Evolutionary conservation across 2,888 invertebrate species (phyloP).

Genomic region (Mimumesa dahlbomi): DNA sequence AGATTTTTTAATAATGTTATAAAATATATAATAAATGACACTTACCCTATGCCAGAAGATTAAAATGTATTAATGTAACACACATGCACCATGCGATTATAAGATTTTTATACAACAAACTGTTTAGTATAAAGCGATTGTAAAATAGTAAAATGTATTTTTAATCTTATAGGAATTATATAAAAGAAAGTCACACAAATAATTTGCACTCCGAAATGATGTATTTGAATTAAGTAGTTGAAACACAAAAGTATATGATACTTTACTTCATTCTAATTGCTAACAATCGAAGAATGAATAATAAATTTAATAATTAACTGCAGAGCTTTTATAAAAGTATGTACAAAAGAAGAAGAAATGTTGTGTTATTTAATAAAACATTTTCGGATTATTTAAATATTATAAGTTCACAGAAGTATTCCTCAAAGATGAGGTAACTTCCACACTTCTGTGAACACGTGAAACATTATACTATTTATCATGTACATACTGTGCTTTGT

Average conservation of each 20-base stretch:
- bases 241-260: slow-evolving; percentile 24
- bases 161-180: slow-evolving; percentile 2
- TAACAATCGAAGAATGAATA: neutral
- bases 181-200: slow-evolving; percentile 5
- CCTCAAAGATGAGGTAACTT: neutral
- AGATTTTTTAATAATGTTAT: neutral
- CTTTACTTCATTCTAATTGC: slow-evolving; percentile 3
- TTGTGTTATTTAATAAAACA: neutral
- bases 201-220: slow-evolving; percentile 7
- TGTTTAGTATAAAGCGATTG: too few species aligned
- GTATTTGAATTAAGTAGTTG: slow-evolving; percentile 27
- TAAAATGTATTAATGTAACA: slow-evolving; percentile 20
- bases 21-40: slow-evolving; percentile 11
- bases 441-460: neutral
- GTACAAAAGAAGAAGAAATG: slow-evolving; percentile 20
- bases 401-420: slow-evolving; percentile 19
- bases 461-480: slow-evolving; percentile 9
- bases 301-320: slow-evolving; percentile 1
- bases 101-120: too few species aligned
- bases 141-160: neutral
- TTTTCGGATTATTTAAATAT: neutral
- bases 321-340: slow-evolving; percentile 25
- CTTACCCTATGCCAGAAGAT: slow-evolving; percentile 42
- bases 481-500: slow-evolving; percentile 26
- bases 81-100: slow-evolving; percentile 49